phyloP scores from a whole-genome alignment of 2,888 invertebrate species.

The Siphlonurus alternatus region DNA sequence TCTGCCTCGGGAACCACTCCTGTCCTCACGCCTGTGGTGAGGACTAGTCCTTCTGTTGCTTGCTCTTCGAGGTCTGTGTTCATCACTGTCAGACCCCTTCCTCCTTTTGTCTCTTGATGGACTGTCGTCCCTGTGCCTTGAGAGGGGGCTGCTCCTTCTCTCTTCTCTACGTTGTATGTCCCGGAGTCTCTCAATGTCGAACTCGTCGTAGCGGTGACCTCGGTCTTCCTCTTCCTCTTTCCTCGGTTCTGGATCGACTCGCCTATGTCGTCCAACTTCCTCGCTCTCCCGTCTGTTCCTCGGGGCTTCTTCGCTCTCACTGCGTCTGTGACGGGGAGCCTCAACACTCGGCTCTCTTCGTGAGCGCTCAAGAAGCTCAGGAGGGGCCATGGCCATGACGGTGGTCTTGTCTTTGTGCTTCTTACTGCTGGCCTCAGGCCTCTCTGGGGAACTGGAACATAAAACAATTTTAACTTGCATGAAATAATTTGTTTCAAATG shows the following conservation, averaged over 20 bases:
- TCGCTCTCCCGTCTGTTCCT: not conserved
- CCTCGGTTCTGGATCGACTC: not conserved
- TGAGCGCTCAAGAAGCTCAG: constrained; percentile 9
- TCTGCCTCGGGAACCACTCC: not conserved
- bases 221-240: not conserved
- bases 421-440: constrained; percentile 20
- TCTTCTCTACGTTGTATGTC: not conserved
- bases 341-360: not conserved
- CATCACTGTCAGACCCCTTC: not conserved
- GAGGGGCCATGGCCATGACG: constrained; percentile 12
- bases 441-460: constrained; percentile 21
- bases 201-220: not conserved
- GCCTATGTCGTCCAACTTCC: not conserved
- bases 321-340: not conserved
- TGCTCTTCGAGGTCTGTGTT: not conserved
- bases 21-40: not conserved
- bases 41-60: not conserved
- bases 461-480: too few species aligned
- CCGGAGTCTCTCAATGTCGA: not conserved
- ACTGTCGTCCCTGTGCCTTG: too few species aligned
- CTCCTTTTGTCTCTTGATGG: not conserved
- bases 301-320: not conserved
- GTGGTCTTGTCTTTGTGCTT: constrained; percentile 18
- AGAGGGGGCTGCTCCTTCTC: not conserved
- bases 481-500: constrained; percentile 1